These are phyloP conservation scores for Xestoiulus laeticollis DNA, from an alignment of 2,888 invertebrate species.

Conservation along the genomic window DNA sequence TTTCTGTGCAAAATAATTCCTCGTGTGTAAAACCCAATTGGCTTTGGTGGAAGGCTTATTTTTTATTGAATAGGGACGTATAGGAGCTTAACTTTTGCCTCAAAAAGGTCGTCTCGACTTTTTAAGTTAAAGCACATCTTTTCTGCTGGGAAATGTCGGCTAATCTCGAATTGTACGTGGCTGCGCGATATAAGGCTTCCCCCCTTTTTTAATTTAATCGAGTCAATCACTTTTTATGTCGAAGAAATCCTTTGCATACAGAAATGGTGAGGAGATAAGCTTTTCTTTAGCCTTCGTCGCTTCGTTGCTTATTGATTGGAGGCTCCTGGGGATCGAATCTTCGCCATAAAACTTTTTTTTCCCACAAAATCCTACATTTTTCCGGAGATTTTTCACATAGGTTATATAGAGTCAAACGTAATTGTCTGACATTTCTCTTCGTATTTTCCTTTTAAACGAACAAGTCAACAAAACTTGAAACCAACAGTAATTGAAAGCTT, in stretches of 20 bases:
- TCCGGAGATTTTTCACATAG: neutral
- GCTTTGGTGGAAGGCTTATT: neutral
- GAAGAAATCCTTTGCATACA: conserved; percentile 38
- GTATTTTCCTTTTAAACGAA: too few species aligned
- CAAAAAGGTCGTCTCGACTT: conserved; percentile 2
- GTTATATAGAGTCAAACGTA: neutral
- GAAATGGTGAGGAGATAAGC: conserved; percentile 35
- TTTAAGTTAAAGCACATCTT: neutral
- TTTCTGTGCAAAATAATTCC: neutral
- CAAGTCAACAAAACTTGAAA: neutral
- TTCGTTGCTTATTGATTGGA: neutral
- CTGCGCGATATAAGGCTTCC: neutral
- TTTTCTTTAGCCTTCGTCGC: conserved; percentile 12
- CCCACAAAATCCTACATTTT: neutral
- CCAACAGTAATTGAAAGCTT: neutral
- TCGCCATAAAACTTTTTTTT: neutral
- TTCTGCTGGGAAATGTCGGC: conserved; percentile 33
- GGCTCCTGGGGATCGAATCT: conserved; percentile 20
- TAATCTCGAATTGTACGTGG: conserved; percentile 35
- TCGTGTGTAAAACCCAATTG: neutral
- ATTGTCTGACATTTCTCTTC: neutral
- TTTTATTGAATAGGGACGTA: neutral
- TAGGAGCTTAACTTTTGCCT: conserved; percentile 5
- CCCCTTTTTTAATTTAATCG: conserved; percentile 27
- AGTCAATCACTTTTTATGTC: conserved; percentile 43